Evolutionary conservation across 2,113 vertebrate species (phyloP).

Genomic region (Zosterops lateralis): DNA sequence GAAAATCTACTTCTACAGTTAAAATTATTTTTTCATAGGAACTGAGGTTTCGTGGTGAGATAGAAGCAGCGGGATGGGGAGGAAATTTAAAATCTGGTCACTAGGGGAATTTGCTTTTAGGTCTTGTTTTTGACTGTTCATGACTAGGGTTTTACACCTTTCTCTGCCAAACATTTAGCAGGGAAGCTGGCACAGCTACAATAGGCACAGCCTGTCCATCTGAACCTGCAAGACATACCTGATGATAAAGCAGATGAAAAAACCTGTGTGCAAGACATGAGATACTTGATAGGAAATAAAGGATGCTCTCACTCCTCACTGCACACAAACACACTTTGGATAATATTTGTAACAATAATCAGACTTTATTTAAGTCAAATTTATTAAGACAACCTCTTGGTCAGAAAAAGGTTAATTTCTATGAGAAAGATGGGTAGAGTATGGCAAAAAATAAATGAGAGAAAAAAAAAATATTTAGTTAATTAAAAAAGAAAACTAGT

Average conservation of each 20-base stretch:
- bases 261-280: neutral
- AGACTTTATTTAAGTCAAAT: neutral
- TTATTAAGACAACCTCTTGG: neutral
- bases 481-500: slow-evolving; percentile 15
- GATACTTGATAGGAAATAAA: neutral
- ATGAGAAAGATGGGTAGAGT: neutral
- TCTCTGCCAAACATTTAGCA: slow-evolving; percentile 28
- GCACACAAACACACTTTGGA: neutral
- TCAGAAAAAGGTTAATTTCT: neutral
- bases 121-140: neutral
- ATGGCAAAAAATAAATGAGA: neutral
- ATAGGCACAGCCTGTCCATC: neutral
- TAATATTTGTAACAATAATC: neutral
- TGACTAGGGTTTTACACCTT: neutral
- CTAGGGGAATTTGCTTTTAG: neutral
- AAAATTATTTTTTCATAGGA: neutral
- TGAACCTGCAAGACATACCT: neutral
- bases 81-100: neutral
- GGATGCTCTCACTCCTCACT: neutral
- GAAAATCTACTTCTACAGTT: neutral
- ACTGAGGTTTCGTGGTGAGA: neutral
- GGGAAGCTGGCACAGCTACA: slow-evolving; percentile 37
- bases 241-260: slow-evolving; percentile 7
- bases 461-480: neutral
- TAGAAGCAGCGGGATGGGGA: neutral